Evolutionary conservation across 2,888 invertebrate genomes (phyloP), one percentile per base, ranked within the genome.

Genomic region (Drosophila monieri): DNA sequence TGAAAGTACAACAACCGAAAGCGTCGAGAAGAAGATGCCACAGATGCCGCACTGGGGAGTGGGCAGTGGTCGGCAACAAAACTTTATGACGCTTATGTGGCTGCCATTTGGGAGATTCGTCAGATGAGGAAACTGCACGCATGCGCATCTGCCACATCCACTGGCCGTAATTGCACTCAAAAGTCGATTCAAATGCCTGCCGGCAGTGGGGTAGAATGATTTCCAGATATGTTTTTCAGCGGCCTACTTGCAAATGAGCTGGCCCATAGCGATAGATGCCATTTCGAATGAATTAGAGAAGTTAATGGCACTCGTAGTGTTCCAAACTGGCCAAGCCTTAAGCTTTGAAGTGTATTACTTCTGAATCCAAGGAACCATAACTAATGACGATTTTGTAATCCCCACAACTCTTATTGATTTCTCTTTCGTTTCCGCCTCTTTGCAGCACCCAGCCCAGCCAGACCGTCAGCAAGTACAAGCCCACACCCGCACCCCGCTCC

Each of bases 111-210:
- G 53, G 72, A 72, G 72, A 72, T 74, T 79, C 71, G 68, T 77
- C 74, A 80, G 80, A 86, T 79, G 84, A 74, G 73, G 71, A 64
- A 77, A 69, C 69, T 54, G 69, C 89, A 88, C 86, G 86, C 86
- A 87, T 78, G 85, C 68, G 70, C 74, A 73, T 57, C 25, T 15
- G 49, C 48, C 43, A 21, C 52, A 55, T 30, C 35, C 23, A 55
- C 56, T 44, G 62, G 62, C 46, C 48, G 58, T 67, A 83, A 79
- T 85, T 77, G 72, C 72, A 64, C 14, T 51, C 56, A 67, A 80
- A 73, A 77, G 67, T 39, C 57, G 83, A 80, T 84, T 71, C 53
- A 77, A 78, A 80, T 68, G 73, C 58, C 54, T 47, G 57, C 35
- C 32, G 49, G 59, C 47, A 62, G 46, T 73, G 44, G 39, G 55